Evolutionary conservation across 2,888 invertebrate genomes (phyloP).

Genomic region (Invenusta paracnida): DNA sequence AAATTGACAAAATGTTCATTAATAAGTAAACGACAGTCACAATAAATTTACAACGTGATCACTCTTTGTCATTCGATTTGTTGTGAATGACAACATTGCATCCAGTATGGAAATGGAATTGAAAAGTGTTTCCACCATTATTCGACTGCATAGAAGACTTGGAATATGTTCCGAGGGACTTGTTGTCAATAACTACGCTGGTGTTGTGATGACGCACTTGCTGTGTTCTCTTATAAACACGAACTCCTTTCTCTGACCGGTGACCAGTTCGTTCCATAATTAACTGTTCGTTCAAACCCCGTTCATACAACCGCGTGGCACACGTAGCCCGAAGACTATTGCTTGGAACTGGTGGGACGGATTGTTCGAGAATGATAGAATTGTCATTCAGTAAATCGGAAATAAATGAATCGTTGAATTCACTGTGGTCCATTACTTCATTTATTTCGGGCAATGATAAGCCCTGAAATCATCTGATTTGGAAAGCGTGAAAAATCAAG

Average conservation of each 20-base stretch:
- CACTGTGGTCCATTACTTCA: conserved; percentile 17
- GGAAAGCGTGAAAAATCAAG: conserved; percentile 27
- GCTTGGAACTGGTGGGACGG: conserved; percentile 18
- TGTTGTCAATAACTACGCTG: conserved; percentile 14
- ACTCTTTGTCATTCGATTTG: conserved; percentile 12
- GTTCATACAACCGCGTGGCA: background rate
- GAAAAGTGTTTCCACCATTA: conserved; percentile 17
- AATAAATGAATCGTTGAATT: conserved; percentile 5
- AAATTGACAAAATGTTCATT: conserved; percentile 21
- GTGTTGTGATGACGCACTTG: conserved; percentile 5
- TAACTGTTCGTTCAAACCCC: background rate
- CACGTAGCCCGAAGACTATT: background rate
- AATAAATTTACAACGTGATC: conserved; percentile 8
- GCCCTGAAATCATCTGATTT: conserved; percentile 25
- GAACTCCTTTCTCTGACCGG: conserved; percentile 17
- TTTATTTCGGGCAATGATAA: conserved; percentile 8
- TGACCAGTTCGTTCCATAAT: conserved; percentile 5
- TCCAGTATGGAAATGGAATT: conserved; percentile 5
- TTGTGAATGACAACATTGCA: conserved; percentile 20
- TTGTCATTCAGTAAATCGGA: background rate
- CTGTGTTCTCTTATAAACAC: conserved; percentile 21
- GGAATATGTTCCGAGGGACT: conserved; percentile 19
- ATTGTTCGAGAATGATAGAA: conserved; percentile 29
- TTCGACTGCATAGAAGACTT: conserved; percentile 26
- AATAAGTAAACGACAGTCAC: conserved; percentile 29